Evolutionary conservation across 2,888 invertebrate genomes (phyloP).

Genomic region (Heteropelma amictum): DNA sequence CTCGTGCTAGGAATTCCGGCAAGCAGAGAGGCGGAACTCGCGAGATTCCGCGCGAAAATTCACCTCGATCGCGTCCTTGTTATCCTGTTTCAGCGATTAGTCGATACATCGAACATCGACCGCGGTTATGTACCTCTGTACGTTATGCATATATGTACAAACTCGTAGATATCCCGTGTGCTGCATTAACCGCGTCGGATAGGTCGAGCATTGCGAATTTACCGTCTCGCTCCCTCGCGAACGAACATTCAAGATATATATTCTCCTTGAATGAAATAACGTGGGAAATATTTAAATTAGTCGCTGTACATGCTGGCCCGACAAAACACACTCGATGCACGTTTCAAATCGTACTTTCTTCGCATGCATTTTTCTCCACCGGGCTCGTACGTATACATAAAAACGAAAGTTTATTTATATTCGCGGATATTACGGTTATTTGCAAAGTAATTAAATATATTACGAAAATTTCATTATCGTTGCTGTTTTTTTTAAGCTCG

Average conservation of each 20-base stretch:
- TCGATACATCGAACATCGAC: neutral
- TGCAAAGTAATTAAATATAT: too few species aligned
- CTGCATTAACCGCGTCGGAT: conserved; percentile 27
- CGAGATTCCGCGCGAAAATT: neutral
- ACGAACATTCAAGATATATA: conserved; percentile 42
- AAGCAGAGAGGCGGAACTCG: neutral
- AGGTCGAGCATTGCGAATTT: conserved; percentile 45
- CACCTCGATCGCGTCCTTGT: neutral
- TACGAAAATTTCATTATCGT: too few species aligned
- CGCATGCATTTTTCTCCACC: too few species aligned
- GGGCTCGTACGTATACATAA: too few species aligned
- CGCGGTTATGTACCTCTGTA: neutral
- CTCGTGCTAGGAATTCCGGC: too few species aligned
- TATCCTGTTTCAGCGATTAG: neutral
- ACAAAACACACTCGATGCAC: neutral
- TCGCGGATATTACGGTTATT: too few species aligned
- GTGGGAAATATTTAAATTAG: conserved; percentile 54
- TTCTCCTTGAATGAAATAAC: conserved; percentile 45
- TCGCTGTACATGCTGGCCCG: neutral
- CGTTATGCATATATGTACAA: neutral
- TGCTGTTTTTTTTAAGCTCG: too few species aligned
- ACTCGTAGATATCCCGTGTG: neutral
- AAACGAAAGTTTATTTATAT: too few species aligned
- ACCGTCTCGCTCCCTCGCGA: conserved; percentile 24
- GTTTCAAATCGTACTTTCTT: conserved; percentile 17